phyloP scores from a whole-genome alignment of 2,888 invertebrate species.

The Polylopha cassiicola region DNA sequence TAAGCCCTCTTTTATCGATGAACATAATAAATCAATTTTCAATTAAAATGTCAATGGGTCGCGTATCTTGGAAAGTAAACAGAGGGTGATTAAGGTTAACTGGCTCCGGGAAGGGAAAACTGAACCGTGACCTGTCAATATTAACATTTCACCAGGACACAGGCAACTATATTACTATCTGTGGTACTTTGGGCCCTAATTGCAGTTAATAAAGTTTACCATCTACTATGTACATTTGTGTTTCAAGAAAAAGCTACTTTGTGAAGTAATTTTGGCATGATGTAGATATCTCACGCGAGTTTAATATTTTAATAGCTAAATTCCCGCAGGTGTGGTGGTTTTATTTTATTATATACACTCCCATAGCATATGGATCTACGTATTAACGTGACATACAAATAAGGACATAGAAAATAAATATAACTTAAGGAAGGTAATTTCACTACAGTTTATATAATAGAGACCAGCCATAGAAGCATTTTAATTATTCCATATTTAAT shows the following conservation, averaged over 20 bases:
- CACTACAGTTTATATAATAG: too few relatives aligned
- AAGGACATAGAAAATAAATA: too few relatives aligned
- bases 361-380: too few relatives aligned
- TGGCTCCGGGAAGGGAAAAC: constrained; percentile 31
- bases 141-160: constrained; percentile 23
- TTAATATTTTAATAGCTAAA: constrained; percentile 5
- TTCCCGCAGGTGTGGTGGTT: constrained; percentile 13
- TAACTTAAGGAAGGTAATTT: too few relatives aligned
- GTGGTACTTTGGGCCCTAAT: constrained; percentile 1
- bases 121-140: constrained; percentile 41
- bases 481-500: too few relatives aligned
- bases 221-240: too few relatives aligned
- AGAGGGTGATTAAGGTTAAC: constrained; percentile 38
- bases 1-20: constrained; percentile 26
- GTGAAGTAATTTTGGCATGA: too few relatives aligned
- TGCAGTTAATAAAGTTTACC: neutral
- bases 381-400: too few relatives aligned
- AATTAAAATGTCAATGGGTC: constrained; percentile 33
- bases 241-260: too few relatives aligned
- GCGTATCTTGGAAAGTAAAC: constrained; percentile 31
- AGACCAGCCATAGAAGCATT: too few relatives aligned
- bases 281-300: constrained; percentile 8
- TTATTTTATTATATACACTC: constrained; percentile 19
- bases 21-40: constrained; percentile 34
- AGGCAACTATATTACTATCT: constrained; percentile 5